Base-by-base conservation (phyloP, 2,113 vertebrate genomes). In the Mormyrus lacerda region DNA sequence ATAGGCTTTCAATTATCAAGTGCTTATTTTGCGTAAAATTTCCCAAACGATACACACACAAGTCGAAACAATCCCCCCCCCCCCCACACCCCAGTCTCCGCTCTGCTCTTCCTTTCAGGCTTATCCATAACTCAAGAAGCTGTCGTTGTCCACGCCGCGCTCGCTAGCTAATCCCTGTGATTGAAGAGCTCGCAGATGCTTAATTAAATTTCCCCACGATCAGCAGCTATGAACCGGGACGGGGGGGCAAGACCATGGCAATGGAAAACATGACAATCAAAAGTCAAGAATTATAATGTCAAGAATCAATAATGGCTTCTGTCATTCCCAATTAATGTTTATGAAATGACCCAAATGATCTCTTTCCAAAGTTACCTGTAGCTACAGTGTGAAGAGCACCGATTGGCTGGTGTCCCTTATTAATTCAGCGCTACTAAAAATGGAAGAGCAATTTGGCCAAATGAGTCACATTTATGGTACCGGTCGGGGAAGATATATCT, bases 181-280 rank as follows among this genome's bases (percentile, higher is more conserved):
- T 51, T 87, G 84, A 90, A 87, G 85, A 76, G 89, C 85, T 87
- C 84, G 73, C 89, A 79, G 39, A 90, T 45, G 89, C 85, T 90
- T 87, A 90, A 90, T 90, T 90, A 51, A 73, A 90, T 90, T 90
- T 90, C 85, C 65, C 47, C 48, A 47, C 24, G 21, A 90, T 89
- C 58, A 47, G 42, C 27, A 3, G 39, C 76, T n/a, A 58, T n/a
- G 35, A 65, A 51, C 31, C 51, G 24, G 31, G 17, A 45, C 1
- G 0, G 61, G 61, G 61, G 55, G 55, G 55, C 55, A 61, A 27
- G 42, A 44, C 61, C 61, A 39, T 27, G 83, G 42, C 89, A 65
- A 48, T 73, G 58, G 83, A 89, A 69, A 4, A 45, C 19, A 87
- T 10, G 45, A 8, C 47, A 48, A 87, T 87, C 85, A 35, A 45